These are phyloP conservation scores for Crenuchus spilurus DNA, from an alignment of 2,797 vertebrate species.

Conservation along the genomic window DNA sequence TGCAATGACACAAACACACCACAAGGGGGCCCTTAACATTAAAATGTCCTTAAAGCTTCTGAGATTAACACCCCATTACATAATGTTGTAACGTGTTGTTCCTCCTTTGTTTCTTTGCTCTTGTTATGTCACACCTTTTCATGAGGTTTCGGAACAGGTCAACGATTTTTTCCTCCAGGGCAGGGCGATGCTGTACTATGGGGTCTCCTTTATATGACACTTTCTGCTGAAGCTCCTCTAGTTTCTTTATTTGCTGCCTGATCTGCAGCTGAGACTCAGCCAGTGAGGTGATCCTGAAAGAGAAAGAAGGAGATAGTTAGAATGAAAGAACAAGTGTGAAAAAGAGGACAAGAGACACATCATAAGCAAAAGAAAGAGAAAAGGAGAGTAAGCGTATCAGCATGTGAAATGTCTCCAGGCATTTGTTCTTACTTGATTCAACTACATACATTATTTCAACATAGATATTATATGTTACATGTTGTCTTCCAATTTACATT, in stretches of 20 bases:
- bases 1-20: constrained; percentile 58
- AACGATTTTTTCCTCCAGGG: constrained; percentile 96
- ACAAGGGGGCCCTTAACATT: constrained; percentile 12
- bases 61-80: neutral
- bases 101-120: neutral
- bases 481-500: too few relatives aligned
- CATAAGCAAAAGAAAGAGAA: neutral
- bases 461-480: too few relatives aligned
- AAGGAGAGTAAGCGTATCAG: too few relatives aligned
- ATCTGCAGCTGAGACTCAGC: constrained; percentile 98
- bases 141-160: constrained; percentile 96
- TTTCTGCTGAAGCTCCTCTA: constrained; percentile 98
- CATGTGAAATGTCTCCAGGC: too few relatives aligned
- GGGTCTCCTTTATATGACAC: constrained; percentile 98
- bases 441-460: too few relatives aligned
- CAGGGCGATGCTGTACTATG: constrained; percentile 95
- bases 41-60: neutral
- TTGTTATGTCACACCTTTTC: constrained; percentile 84
- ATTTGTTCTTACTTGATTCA: too few relatives aligned
- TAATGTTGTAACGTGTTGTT: neutral
- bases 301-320: neutral
- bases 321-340: neutral
- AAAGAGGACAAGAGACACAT: too few relatives aligned
- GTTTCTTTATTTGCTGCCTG: constrained; percentile 97
- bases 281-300: constrained; percentile 92